Evolutionary conservation across 23 tunicate genomes (phyloP).

Genomic region (Ciona savignyi): DNA sequence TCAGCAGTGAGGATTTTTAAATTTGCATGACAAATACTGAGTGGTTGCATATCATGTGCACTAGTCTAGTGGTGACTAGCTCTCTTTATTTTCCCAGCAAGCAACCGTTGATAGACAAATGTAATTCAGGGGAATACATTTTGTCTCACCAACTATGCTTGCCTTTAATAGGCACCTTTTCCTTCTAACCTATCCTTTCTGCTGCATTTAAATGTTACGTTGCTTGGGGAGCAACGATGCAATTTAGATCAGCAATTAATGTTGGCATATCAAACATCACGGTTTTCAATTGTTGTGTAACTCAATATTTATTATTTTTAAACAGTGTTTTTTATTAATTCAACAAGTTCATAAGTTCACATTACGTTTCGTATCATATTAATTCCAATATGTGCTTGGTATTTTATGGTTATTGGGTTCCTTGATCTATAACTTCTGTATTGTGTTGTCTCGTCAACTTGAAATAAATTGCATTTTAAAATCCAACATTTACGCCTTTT

Average conservation of each 20-base stretch:
- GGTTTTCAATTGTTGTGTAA: too few species aligned
- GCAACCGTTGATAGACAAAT: neutral
- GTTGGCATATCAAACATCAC: neutral
- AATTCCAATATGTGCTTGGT: neutral
- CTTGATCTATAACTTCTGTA: neutral
- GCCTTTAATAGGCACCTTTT: too few species aligned
- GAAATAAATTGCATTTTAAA: conserved; percentile 7
- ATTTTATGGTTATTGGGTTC: neutral
- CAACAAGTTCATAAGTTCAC: neutral
- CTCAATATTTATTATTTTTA: neutral
- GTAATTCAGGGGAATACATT: neutral
- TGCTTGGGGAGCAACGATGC: neutral
- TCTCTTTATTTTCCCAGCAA: neutral
- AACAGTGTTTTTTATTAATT: neutral
- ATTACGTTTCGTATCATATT: neutral
- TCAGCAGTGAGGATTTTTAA: too few species aligned
- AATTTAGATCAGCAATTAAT: neutral
- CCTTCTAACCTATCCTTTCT: neutral
- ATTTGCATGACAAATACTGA: neutral
- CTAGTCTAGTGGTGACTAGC: neutral
- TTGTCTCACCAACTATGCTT: neutral
- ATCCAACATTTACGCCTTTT: neutral
- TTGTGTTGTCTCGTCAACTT: neutral
- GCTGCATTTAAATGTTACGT: neutral
- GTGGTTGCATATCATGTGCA: neutral